These are phyloP conservation scores for Prionailurus bengalensis DNA, from an alignment of 2,113 vertebrate species.

Conservation along the genomic window DNA sequence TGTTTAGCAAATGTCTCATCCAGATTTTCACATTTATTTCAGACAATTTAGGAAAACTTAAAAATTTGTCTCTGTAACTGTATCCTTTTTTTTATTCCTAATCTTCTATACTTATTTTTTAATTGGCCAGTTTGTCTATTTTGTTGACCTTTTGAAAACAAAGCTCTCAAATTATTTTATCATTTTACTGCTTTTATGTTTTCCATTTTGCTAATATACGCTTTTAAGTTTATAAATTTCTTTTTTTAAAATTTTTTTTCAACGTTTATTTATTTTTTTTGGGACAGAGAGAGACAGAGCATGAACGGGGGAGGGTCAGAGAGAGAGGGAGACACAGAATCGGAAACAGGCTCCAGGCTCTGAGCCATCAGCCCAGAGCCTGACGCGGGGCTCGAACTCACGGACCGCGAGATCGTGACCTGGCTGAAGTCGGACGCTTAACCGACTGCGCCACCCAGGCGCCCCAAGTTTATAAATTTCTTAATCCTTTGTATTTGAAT, in stretches of 20 bases:
- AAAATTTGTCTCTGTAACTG: neutral
- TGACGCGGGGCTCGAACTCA: too few relatives aligned
- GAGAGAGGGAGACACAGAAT: too few relatives aligned
- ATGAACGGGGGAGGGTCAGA: too few relatives aligned
- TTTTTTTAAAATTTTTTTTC: neutral
- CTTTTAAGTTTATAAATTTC: neutral
- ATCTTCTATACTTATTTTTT: neutral
- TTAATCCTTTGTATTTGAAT: neutral
- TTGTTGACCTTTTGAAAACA: neutral
- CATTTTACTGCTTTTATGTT: neutral
- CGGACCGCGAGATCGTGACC: too few relatives aligned
- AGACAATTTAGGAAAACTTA: neutral
- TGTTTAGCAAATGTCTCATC: neutral
- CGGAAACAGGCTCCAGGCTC: too few relatives aligned
- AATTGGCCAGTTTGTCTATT: neutral
- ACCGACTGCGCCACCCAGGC: too few relatives aligned
- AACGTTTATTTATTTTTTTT: too few relatives aligned
- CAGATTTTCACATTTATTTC: constrained; percentile 16
- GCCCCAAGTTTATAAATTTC: neutral
- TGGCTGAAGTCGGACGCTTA: too few relatives aligned
- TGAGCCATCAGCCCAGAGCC: too few relatives aligned
- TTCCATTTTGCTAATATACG: neutral
- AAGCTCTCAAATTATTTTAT: neutral
- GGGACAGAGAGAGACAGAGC: too few relatives aligned
- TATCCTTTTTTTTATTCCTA: constrained; percentile 9